Base-by-base conservation (phyloP, 2,797 vertebrate species). In the Hybognathus amarus region DNA sequence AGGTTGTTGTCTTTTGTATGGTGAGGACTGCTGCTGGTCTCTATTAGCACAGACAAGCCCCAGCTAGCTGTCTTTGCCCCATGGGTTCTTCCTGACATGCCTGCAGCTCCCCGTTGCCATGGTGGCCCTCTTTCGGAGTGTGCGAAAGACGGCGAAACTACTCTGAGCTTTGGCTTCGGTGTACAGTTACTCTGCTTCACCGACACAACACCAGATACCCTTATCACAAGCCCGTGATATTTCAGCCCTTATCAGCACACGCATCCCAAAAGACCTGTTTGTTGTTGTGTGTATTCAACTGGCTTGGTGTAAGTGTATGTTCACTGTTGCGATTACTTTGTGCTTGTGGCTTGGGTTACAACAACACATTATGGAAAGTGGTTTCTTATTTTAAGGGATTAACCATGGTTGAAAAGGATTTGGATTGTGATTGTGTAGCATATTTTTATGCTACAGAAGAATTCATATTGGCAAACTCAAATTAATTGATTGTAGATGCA, bases 31-130 rank as follows among this genome's bases (percentile, higher is more conserved):
- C 66, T 78, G 42, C 50, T 40, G 75, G 12, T 38, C 36, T 77
- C 66, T n/a, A 80, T 80, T 80, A 86, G 82, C 36, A 71, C 47
- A 83, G 20, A 83, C 84, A 83, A 83, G 77, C 22, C 84, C 38
- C 27, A 38, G 45, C 71, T 77, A 70, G 68, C 82, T 33, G 20
- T 38, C 33, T 70, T 71, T 73, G 63, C 81, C 84, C 59, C 67
- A 54, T 68, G 18, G 30, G 50, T 70, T 71, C 27, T 75, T 74
- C 24, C 71, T 83, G 56, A 87, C 54, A 17, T 69, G 77, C 79
- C 45, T 54, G 20, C n/a, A 56, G 56, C 61, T 77, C 73, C 33
- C 22, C 0, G 81, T 85, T 85, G 78, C 45, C 78, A 85, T 85
- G 68, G 84, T 61, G 83, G 42, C 67, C 30, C 40, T 80, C 59